phyloP scores from a whole-genome alignment of 2,888 invertebrate species.

The Leptinotarsa haldemani region DNA sequence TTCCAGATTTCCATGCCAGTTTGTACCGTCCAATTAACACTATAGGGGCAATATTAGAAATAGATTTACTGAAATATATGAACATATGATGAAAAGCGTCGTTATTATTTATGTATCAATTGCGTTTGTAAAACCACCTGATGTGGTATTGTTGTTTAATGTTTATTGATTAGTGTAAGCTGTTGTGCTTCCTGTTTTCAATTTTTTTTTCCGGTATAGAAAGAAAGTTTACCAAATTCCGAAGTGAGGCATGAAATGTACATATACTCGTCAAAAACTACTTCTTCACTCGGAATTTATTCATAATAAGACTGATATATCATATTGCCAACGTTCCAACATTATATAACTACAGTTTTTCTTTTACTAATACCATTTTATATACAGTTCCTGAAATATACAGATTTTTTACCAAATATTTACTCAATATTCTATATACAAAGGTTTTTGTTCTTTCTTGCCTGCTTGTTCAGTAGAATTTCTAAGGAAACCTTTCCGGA shows the following conservation, averaged over 20 bases:
- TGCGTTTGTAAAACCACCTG: slow-evolving; percentile 29
- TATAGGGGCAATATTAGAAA: slow-evolving; percentile 16
- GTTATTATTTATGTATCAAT: slow-evolving; percentile 41
- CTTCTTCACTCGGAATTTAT: slow-evolving; percentile 51
- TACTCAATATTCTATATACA: slow-evolving; percentile 63
- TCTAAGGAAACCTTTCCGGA: neutral
- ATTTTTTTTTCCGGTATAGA: slow-evolving; percentile 54
- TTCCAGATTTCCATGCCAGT: slow-evolving; percentile 17
- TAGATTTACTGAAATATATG: slow-evolving; percentile 17
- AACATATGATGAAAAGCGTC: slow-evolving; percentile 22
- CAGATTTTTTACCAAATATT: slow-evolving; percentile 67
- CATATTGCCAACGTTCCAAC: slow-evolving; percentile 66
- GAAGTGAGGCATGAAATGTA: slow-evolving; percentile 39
- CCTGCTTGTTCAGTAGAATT: slow-evolving; percentile 21
- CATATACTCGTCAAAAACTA: slow-evolving; percentile 29
- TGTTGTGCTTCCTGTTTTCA: slow-evolving; percentile 63
- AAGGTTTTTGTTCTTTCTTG: slow-evolving; percentile 58
- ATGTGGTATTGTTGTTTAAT: slow-evolving; percentile 48
- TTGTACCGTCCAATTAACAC: slow-evolving; percentile 11
- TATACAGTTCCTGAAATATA: slow-evolving; percentile 66
- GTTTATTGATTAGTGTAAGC: slow-evolving; percentile 53
- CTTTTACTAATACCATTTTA: slow-evolving; percentile 55
- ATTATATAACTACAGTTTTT: slow-evolving; percentile 50
- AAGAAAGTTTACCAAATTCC: slow-evolving; percentile 54
- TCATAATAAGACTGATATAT: slow-evolving; percentile 65